Percentiles rank a stretch among this genome's conserved stretches.
These are phyloP conservation scores for Baryphthengus martii DNA, from an alignment of 2,113 vertebrate species.

Conservation along the genomic window DNA sequence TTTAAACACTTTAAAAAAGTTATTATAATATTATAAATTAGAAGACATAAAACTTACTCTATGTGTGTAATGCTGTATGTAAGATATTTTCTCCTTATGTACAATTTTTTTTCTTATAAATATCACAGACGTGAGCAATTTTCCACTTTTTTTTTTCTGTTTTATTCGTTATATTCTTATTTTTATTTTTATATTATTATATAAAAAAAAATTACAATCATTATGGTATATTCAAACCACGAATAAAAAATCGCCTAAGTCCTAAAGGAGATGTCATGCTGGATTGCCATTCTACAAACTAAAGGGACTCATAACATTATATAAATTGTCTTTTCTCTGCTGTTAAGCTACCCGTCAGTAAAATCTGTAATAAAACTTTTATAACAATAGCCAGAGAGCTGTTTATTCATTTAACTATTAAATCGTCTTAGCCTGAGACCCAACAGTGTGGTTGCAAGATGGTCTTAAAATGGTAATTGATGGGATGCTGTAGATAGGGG, in stretches of 20 bases:
- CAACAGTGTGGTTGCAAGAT: neutral
- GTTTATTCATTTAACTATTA: neutral
- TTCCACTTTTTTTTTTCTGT: neutral
- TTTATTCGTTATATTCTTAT: neutral
- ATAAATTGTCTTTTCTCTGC: neutral
- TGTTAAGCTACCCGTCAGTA: neutral
- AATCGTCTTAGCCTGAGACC: neutral
- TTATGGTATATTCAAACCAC: neutral
- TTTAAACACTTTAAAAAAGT: neutral
- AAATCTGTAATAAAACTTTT: neutral
- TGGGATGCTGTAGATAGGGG: neutral
- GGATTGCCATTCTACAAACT: neutral
- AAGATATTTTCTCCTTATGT: neutral
- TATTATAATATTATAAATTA: neutral
- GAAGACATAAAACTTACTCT: neutral
- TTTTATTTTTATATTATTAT: neutral
- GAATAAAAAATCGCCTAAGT: neutral
- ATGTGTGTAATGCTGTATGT: neutral
- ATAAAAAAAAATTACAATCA: neutral
- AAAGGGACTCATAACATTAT: neutral
- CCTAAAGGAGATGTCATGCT: neutral
- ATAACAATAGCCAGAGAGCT: neutral
- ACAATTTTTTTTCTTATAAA: neutral
- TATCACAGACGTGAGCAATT: neutral
- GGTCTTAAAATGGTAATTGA: neutral